Base-by-base conservation (phyloP, 2,888 invertebrate genomes). In the Erebia palarica region DNA sequence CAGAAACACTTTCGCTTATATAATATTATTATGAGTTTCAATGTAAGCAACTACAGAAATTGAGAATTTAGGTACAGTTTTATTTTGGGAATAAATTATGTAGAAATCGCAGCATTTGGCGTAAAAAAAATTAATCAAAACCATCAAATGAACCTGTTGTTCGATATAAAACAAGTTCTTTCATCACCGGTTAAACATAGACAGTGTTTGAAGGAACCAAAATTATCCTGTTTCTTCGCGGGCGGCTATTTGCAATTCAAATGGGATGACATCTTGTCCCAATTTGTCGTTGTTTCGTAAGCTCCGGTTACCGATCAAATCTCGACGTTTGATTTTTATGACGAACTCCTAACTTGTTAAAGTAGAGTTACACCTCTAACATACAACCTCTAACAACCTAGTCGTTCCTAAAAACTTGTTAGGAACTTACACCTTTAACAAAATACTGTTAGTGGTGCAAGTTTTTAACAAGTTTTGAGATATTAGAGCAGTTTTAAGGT, bases 181-280 rank as follows among this genome's bases (percentile, higher is more conserved):
- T 61, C 44, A 16, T 44, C 61, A 47, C 18, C 16, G 16, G 44
- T 47, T 61, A 61, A 61, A 61, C 16, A 61, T 47, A 44, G 47
- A 61, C 61, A 61, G 44, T 65, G 70, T 68, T 68, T 68, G 16
- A 64, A 70, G 55, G 55, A 11, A 55, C 27, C 61, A 49, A 61
- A 89, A 90, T 90, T 89, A 86, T 83, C 85, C 84, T 90, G 89
- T 90, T 89, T 86, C 89, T 88, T 89, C 87, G 86, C 80, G 73
- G 71, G 74, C 71, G 73, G 78, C 79, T 82, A 90, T 91, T 90
- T 89, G 91, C 89, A 90, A 91, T 89, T 91, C 91, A 86, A 89
- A 82, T 80, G 78, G 78, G 76, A 55, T 57, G 75, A 75, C 75
- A 75, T 75, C 80, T 78, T 80, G 78, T 77, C 78, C 76, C 75